Conservation (phyloP, 2,888 invertebrate genomes). For the Cynaeus angustus region DNA sequence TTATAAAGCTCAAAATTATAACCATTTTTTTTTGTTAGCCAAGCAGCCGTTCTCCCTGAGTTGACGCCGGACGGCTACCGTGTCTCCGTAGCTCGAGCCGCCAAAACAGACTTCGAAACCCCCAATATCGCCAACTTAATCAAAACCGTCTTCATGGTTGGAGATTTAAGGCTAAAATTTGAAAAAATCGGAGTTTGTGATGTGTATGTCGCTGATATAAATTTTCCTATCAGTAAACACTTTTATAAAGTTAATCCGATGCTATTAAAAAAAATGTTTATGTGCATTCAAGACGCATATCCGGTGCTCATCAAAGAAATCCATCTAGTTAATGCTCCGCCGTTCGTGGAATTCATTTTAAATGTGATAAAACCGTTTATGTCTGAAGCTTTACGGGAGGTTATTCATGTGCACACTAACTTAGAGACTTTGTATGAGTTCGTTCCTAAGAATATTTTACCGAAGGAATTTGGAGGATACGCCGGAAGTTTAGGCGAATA, state of each 20-base stretch:
- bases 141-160: constrained; percentile 20
- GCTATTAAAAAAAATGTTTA: constrained; percentile 12
- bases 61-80: constrained; percentile 9
- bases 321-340: constrained; percentile 15
- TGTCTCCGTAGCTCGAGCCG: not conserved
- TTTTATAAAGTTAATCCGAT: constrained; percentile 16
- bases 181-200: constrained; percentile 9
- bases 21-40: constrained; percentile 14
- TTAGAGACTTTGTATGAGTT: constrained; percentile 14
- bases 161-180: constrained; percentile 11
- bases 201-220: constrained; percentile 17
- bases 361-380: constrained; percentile 10
- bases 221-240: constrained; percentile 3
- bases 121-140: constrained; percentile 13
- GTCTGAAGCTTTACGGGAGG: not conserved
- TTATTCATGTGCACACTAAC: constrained; percentile 5
- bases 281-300: constrained; percentile 26
- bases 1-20: not conserved
- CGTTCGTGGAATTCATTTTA: constrained; percentile 16
- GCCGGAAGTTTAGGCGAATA: not conserved
- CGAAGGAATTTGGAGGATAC: constrained; percentile 24
- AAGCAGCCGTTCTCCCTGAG: not conserved
- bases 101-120: constrained; percentile 18
- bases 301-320: constrained; percentile 15
- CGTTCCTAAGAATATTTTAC: constrained; percentile 14